Evolutionary conservation across 2,888 invertebrate species (phyloP), one percentile per base, ranked within the genome.

Genomic region (Aricia artaxerxes): DNA sequence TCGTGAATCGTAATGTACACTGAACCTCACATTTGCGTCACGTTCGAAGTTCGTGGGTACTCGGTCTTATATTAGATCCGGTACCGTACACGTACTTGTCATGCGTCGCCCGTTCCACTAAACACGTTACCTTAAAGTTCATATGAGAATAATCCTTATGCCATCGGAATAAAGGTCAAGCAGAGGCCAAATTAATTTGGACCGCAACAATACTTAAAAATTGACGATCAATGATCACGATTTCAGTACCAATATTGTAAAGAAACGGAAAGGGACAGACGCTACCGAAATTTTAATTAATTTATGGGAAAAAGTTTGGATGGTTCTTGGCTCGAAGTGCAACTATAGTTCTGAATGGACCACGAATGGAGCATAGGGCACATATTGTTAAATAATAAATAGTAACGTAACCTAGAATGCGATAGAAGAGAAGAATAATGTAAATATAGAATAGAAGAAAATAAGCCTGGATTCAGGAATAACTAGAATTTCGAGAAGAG

Each of bases 21-120:
- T 79, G 80, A 81, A 78, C 81, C 79, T 80, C 77, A 78, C 80
- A 85, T 88, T 77, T 82, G 77, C 79, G 81, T 87, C 90, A 89
- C 73, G 83, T 85, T 86, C 88, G 86, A 87, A 53, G 88, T 86
- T 84, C 82, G 81, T 81, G 79, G 81, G 81, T 83, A 83, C 86
- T 84, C 84, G 84, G 69, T 69, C 85, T 84, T 84, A 84, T 85
- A 85, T 86, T 87, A 85, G 88, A 88, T 89, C 90, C 90, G 90
- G 90, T 85, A 87, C 84, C 85, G 82, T 81, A 84, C 86, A 84
- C 83, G 85, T 86, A 86, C 87, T 86, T 86, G 82, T 84, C 84
- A 82, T 83, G 84, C 83, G 84, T 85, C 81, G 81, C 82, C 81
- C 81, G 81, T 81, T 80, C 85, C 82, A 84, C 81, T 77, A 57